These are phyloP conservation scores for Oncopeltus fasciatus DNA, from an alignment of 1,140 invertebrate species.

Conservation along the genomic window DNA sequence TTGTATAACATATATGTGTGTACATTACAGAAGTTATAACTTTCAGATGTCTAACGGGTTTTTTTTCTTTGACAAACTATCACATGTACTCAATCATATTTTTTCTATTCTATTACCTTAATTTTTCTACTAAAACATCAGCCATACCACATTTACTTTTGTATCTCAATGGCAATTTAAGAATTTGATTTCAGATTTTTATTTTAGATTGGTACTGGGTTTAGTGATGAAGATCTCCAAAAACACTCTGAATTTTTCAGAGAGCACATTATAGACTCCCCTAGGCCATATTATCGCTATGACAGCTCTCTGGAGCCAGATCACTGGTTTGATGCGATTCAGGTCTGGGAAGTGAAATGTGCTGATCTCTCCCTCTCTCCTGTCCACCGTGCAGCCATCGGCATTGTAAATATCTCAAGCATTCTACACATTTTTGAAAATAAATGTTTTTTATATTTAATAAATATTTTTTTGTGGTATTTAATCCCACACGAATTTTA, in stretches of 20 bases:
- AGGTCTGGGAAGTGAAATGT: conserved; percentile 97
- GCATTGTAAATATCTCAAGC: conserved; percentile 55
- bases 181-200: conserved; percentile 2
- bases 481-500: no score
- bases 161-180: conserved; percentile 11
- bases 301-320: conserved; percentile 69
- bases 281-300: conserved; percentile 77
- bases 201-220: conserved; percentile 86
- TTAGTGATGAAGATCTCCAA: conserved; percentile 81
- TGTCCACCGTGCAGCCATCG: conserved; percentile 76
- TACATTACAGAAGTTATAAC: no score
- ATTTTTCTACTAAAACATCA: no score
- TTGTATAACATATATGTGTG: no score
- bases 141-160: no score
- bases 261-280: conserved; percentile 51
- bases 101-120: no score
- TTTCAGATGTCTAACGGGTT: no score
- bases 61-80: no score
- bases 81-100: no score
- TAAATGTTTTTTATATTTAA: neutral
- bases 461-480: no score
- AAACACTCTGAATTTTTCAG: conserved; percentile 65
- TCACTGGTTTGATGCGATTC: conserved; percentile 84
- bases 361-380: conserved; percentile 96
- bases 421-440: no score